Evolutionary conservation across 1,140 invertebrate genomes (phyloP), one percentile per base, ranked within the genome.

Genomic region (Stegodyphus mimosarum): DNA sequence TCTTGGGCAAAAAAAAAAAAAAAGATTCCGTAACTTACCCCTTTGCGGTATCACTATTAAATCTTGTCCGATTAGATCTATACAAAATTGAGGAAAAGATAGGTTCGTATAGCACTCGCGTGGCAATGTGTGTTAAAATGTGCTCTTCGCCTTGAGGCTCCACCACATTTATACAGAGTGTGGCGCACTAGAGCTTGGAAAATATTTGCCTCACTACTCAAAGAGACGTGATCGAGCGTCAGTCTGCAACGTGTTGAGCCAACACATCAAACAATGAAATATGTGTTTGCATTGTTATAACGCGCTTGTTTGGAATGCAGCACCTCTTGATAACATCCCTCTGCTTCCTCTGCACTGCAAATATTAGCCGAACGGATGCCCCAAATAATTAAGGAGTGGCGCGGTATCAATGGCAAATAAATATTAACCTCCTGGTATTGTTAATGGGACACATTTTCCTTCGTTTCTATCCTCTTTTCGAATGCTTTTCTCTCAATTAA

Each of bases 351-450:
- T 75, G 63, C 51, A 76, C 72, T 33, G 75, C 74, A 77, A 86
- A 86, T 86, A 86, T 86, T 86, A 69, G 83, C 53, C 52, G 60
- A 86, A 86, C 55, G 69, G 83, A 86, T 78, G 83, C n/a, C 66
- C 63, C 83, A 63, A 86, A 86, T 86, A 86, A 86, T 86, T 86
- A 86, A 77, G 69, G 60, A 17, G 52, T 78, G 67, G 71, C 83
- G 78, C 73, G 83, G 67, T 86, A 86, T 86, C 83, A 86, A 72
- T 77, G 75, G 77, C 64, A 69, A 78, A 86, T 86, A 86, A 86
- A 86, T 86, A 86, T 86, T 86, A 86, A 77, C 75, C 66, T 64
- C n/a, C 73, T 71, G 74, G 74, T 78, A 86, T 86, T 86, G 83
- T 86, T 86, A 78, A 86, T 86, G 74, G 69, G n/a, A n/a, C 48